phyloP scores from a whole-genome alignment of 2,888 invertebrate species.

The Morpho helenor region DNA sequence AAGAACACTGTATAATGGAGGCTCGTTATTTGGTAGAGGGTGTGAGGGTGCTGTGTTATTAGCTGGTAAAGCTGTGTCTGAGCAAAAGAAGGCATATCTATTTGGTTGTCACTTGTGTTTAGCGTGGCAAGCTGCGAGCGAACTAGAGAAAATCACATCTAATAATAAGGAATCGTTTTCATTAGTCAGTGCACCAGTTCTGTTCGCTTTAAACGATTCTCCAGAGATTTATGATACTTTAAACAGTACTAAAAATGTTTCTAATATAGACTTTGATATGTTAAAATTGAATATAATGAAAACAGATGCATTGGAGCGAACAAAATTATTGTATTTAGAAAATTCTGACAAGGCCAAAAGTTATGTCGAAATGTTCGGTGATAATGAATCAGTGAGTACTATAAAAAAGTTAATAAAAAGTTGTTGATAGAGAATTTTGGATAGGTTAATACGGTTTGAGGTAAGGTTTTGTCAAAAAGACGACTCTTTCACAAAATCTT shows the following conservation, averaged over 20 bases:
- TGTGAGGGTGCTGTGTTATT: constrained; percentile 89
- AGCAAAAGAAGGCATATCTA: constrained; percentile 86
- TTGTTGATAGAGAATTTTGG: background rate
- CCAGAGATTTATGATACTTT: constrained; percentile 79
- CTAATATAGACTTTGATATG: constrained; percentile 80
- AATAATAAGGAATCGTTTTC: constrained; percentile 81
- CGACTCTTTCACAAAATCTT: no score
- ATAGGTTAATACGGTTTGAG: no score
- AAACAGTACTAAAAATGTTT: constrained; percentile 79
- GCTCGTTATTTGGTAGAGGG: constrained; percentile 83
- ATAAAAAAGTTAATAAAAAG: constrained; percentile 62
- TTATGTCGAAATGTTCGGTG: constrained; percentile 55
- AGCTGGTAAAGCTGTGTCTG: constrained; percentile 81
- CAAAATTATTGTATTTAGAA: constrained; percentile 48
- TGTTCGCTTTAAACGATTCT: constrained; percentile 88
- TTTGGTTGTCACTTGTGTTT: constrained; percentile 90
- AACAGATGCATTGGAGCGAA: constrained; percentile 58
- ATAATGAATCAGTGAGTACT: constrained; percentile 55
- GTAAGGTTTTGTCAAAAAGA: no score
- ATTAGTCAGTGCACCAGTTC: constrained; percentile 89
- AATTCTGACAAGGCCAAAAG: constrained; percentile 53
- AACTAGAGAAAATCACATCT: constrained; percentile 65
- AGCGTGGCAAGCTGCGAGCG: constrained; percentile 86
- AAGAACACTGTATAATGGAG: constrained; percentile 85
- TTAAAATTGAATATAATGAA: constrained; percentile 57